Percentiles rank a stretch among this genome's conserved stretches.
Evolutionary conservation across 2,888 invertebrate genomes (phyloP).

Genomic region (Cheilosia scutellata): DNA sequence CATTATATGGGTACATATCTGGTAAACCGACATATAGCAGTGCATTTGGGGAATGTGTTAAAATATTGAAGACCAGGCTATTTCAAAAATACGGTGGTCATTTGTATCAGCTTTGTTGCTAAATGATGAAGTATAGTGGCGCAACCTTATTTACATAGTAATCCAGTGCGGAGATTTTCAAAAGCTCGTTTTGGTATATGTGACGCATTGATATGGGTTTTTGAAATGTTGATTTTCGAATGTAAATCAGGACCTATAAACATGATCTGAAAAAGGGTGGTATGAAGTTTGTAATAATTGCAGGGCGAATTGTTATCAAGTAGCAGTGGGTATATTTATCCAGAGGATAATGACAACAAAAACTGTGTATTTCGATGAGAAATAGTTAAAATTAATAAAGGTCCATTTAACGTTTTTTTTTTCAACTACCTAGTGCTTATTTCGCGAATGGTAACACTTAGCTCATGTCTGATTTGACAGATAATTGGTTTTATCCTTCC

Average conservation of each 20-base stretch:
- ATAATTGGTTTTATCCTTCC: too few species aligned
- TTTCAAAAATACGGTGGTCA: constrained; percentile 23
- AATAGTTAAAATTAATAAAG: too few species aligned
- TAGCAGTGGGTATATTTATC: not conserved
- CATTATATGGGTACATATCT: not conserved
- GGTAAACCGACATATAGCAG: constrained; percentile 19
- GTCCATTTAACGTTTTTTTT: too few species aligned
- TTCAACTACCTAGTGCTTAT: too few species aligned
- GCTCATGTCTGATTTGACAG: too few species aligned
- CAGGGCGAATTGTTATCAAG: too few species aligned
- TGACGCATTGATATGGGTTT: not conserved
- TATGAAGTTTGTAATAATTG: not conserved
- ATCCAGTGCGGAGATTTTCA: constrained; percentile 4
- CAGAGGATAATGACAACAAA: too few species aligned
- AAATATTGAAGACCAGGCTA: constrained; percentile 16
- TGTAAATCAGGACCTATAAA: not conserved
- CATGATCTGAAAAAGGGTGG: not conserved
- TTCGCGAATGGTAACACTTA: too few species aligned
- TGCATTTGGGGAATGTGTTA: constrained; percentile 32
- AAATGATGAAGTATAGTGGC: constrained; percentile 33
- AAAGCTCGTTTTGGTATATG: not conserved
- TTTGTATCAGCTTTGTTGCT: constrained; percentile 2
- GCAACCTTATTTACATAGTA: constrained; percentile 15
- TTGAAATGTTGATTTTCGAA: not conserved
- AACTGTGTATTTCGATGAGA: too few species aligned